These are phyloP conservation scores for Numenius phaeopus DNA, from an alignment of 2,797 vertebrate genomes.

Conservation along the genomic window DNA sequence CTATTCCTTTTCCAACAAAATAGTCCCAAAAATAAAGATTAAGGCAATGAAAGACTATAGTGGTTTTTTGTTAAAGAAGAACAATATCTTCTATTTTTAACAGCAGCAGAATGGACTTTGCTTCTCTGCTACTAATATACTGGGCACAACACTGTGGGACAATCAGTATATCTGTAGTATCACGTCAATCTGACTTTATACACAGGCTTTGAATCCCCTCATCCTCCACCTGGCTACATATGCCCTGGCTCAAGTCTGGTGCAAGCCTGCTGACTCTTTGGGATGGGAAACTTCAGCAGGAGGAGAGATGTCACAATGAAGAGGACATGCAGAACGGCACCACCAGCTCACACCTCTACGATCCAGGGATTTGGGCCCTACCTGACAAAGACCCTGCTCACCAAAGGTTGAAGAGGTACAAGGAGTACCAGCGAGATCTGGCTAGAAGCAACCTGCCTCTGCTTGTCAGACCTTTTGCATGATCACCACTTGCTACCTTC, in stretches of 20 bases:
- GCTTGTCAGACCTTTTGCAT: neutral
- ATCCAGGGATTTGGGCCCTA: too few relatives aligned
- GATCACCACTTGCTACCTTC: neutral
- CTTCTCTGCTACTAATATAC: neutral
- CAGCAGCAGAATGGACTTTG: neutral
- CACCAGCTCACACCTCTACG: neutral
- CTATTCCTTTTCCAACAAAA: neutral
- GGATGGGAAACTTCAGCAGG: neutral
- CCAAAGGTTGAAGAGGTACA: neutral
- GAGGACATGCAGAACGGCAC: neutral
- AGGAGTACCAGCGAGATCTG: neutral
- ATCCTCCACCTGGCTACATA: neutral
- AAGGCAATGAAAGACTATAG: neutral
- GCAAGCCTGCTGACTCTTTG: neutral
- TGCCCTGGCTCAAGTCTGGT: neutral
- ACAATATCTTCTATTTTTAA: neutral
- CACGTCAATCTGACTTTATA: neutral
- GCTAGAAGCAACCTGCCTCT: neutral
- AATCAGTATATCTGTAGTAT: neutral
- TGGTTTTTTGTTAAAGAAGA: neutral
- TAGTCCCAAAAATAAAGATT: neutral
- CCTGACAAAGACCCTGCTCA: neutral
- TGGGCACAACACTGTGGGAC: neutral
- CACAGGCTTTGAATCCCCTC: neutral
- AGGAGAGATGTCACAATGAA: fast-evolving